Conservation (phyloP, 1,140 invertebrate species). For the Anadara kagoshimensis region DNA sequence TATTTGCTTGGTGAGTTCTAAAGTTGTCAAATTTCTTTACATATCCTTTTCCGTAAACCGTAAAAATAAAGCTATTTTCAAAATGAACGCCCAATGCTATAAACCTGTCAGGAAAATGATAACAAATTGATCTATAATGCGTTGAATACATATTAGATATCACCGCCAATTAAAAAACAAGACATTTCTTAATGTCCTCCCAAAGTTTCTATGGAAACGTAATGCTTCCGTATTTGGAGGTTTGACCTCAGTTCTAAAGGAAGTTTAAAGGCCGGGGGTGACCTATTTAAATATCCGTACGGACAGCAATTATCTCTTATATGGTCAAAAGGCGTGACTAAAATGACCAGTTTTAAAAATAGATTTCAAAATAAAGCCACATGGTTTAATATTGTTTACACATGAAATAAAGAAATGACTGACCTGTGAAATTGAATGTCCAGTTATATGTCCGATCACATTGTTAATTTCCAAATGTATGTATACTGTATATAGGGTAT, state of each 20-base stretch:
- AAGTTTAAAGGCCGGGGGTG: no score
- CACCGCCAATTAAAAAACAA: slow-evolving; percentile 38
- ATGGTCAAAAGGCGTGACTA: no score
- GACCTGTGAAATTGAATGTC: no score
- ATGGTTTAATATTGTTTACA: no score
- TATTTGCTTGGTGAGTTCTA: slow-evolving; percentile 10
- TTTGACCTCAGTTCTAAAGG: slow-evolving; percentile 20
- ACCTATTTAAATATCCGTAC: no score
- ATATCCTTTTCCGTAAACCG: not conserved
- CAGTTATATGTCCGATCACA: no score
- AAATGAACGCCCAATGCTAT: slow-evolving; percentile 28
- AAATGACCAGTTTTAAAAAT: no score
- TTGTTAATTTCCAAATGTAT: no score
- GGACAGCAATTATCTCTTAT: no score
- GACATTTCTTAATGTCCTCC: slow-evolving; percentile 39
- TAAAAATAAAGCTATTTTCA: slow-evolving; percentile 8
- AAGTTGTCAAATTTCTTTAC: slow-evolving; percentile 3
- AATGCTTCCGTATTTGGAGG: slow-evolving; percentile 34
- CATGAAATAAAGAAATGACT: no score
- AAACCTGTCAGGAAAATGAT: slow-evolving; percentile 41
- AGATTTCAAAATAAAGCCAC: no score
- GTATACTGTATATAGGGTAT: no score
- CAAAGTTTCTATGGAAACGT: slow-evolving; percentile 35
- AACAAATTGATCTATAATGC: slow-evolving; percentile 38
- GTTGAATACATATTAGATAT: slow-evolving; percentile 34